Base-by-base conservation (phyloP, 2,797 vertebrate species). In the Coilia nasus region DNA sequence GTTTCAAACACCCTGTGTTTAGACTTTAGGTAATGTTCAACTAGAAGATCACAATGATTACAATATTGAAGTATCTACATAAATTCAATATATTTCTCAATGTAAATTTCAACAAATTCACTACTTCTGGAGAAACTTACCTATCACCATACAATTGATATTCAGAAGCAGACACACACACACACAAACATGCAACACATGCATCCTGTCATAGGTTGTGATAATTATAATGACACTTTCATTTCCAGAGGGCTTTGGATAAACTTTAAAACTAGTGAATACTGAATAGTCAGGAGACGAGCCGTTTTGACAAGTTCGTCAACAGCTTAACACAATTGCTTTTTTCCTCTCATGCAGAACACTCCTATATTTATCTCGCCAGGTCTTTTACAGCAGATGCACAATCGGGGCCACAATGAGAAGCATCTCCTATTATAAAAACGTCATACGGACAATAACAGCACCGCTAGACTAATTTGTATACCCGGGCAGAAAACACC, bases 341-440 rank as follows among this genome's bases (percentile, higher is more conserved):
- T 71, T 15, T 50, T 35, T 83, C 88, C 88, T 89, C 85, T 90
- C 89, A 91, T 85, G 86, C 89, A 91, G 91, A 90, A 85, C 89
- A 87, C 91, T 93, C 92, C 67, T 78, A 21, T 44, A 78, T 44
- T 75, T 85, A 90, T 90, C 88, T 92, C 86, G 88, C 56, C 75
- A 87, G 85, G 92, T 92, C 91, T 88, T 92, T 88, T 92, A 92
- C 91, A 83, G 87, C 89, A 87, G 89, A 86, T 91, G 91, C 87
- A 90, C 89, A 93, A 92, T 92, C 89, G 90, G 81, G 86, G 81
- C 6, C 25, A 71, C 81, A 83, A 85, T 92, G 83, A 91, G 88
- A 89, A 86, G 89, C 91, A 90, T 89, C 89, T 88, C 90, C 91
- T 92, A 89, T 87, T 87, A 85, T 89, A 89, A 88, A 88, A 87